Percentiles rank a stretch among this genome's conserved stretches.
Evolutionary conservation across 2,113 vertebrate species (phyloP).

Genomic region (Pachyramphus minor): DNA sequence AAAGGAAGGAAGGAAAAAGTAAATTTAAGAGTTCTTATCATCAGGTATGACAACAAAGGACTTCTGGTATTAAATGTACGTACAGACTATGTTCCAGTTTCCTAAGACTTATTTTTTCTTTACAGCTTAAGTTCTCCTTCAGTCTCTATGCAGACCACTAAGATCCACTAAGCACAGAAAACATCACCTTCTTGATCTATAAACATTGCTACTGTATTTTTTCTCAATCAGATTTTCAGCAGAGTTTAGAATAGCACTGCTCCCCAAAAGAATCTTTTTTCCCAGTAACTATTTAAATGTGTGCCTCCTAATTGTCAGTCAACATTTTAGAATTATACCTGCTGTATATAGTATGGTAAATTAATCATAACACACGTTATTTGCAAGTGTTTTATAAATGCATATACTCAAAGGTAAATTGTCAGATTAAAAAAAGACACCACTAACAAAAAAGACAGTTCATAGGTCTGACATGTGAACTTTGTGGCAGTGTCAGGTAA

Average conservation of each 20-base stretch:
- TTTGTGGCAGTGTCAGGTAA: not conserved
- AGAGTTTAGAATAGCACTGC: not conserved
- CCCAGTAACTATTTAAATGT: not conserved
- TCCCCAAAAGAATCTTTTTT: rapidly evolving
- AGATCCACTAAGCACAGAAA: not conserved
- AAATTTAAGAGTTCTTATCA: not conserved
- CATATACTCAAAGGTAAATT: not conserved
- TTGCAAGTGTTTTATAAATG: not conserved
- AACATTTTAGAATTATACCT: not conserved
- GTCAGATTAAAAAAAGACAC: not conserved
- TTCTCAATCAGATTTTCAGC: not conserved
- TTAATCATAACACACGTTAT: not conserved
- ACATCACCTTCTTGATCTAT: not conserved
- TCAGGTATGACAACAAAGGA: not conserved
- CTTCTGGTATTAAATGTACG: not conserved
- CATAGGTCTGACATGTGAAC: not conserved
- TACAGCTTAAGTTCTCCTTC: not conserved
- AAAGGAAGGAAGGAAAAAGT: not conserved
- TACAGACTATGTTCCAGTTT: not conserved
- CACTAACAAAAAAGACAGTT: not conserved
- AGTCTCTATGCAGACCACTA: not conserved
- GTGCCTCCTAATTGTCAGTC: not conserved
- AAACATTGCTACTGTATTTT: not conserved
- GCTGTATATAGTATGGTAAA: not conserved
- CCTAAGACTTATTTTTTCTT: not conserved